Base-by-base conservation (phyloP, 2,888 invertebrate species). In the Deilephila porcellus region DNA sequence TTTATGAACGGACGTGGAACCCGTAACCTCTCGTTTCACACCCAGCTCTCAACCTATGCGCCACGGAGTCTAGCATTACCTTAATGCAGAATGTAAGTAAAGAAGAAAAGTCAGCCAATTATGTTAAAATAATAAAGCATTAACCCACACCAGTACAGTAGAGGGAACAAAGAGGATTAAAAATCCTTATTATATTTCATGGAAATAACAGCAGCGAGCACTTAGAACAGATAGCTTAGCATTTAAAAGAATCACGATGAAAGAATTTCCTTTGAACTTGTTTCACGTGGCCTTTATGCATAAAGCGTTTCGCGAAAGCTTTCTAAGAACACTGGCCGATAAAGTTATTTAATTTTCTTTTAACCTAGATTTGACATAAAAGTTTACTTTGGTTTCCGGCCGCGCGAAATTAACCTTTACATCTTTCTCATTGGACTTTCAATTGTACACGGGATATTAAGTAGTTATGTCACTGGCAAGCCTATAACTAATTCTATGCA, bases 231-330 rank as follows among this genome's bases (percentile, higher is more conserved):
- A 64, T 64, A 64, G 64, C 64, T 37, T 64, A 64, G 64, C 20
- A 45, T 45, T 37, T 64, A 64, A 64, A 64, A 37, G 64, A n/a
- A 63, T 63, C 63, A 63, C 63, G 63, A 56, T n/a, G n/a, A 63
- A 11, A 11, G 37, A 37, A 8, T 45, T 37, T 64, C 34, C 37
- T 20, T 45, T 64, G 60, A 60, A 25, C 20, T 11, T 76, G 73
- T 76, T 77, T 73, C 73, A 74, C 72, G 73, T 74, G 71, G 71
- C 60, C 67, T 64, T 64, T 37, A 37, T 64, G 37, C 20, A 32
- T 62, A 32, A 64, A 37, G 37, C n/a, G n/a, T 37, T 64, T 37
- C 37, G 37, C n/a, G 37, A 64, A 19, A 45, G n/a, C 64, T 64
- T 64, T 64, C 20, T 11, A 20, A 37, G 8, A n/a, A 20, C 14